Percentiles rank a stretch among this genome's conserved stretches.
These are phyloP conservation scores for Penaeus monodon DNA, from an alignment of 2,888 invertebrate species.

Conservation along the genomic window DNA sequence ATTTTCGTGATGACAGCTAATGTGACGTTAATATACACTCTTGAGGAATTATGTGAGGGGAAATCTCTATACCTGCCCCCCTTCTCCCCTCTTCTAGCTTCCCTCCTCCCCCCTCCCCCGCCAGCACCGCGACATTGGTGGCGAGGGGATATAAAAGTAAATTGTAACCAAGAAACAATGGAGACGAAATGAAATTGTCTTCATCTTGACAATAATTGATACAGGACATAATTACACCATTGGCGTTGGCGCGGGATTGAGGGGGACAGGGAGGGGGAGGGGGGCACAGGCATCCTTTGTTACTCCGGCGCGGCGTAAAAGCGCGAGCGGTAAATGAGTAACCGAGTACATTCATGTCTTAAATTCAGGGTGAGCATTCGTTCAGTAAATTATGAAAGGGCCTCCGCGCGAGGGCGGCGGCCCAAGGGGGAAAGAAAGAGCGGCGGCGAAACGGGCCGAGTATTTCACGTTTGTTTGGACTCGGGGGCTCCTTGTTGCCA, in stretches of 20 bases:
- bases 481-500: slow-evolving; percentile 23
- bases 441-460: neutral
- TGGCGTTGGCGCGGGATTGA: too few relatives aligned
- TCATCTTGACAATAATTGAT: slow-evolving; percentile 22
- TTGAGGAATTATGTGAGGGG: slow-evolving; percentile 6
- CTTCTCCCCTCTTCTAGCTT: neutral
- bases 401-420: neutral
- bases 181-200: slow-evolving; percentile 15
- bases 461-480: slow-evolving; percentile 50
- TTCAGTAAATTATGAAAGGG: slow-evolving; percentile 30
- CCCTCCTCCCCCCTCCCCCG: neutral
- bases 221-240: neutral
- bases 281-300: neutral
- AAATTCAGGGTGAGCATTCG: slow-evolving; percentile 26
- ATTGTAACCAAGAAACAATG: too few relatives aligned
- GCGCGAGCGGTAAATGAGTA: slow-evolving; percentile 14
- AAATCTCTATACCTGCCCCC: neutral
- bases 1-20: slow-evolving; percentile 15
- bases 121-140: neutral
- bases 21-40: slow-evolving; percentile 13
- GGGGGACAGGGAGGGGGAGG: neutral
- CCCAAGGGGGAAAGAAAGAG: neutral
- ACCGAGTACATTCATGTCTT: slow-evolving; percentile 27
- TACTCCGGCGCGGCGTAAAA: neutral
- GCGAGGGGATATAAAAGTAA: neutral